phyloP scores from a whole-genome alignment of 1,140 invertebrate genomes.

The Aphis craccivora region DNA sequence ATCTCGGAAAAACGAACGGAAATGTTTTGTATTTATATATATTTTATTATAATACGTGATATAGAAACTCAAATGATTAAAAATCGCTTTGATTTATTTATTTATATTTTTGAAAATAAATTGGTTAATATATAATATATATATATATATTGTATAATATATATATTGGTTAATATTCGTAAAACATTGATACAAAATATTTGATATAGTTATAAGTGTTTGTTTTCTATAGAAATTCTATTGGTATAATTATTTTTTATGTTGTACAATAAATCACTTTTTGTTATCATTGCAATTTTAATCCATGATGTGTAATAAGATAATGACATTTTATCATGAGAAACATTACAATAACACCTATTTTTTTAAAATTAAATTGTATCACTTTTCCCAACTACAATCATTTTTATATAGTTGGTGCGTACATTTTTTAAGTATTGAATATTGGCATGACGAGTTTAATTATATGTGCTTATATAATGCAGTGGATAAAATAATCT shows the following conservation, averaged over 20 bases:
- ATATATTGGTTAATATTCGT: too few species aligned
- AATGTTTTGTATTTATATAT: background rate
- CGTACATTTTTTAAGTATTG: background rate
- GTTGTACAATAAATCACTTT: background rate
- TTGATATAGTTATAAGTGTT: background rate
- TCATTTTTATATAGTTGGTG: background rate
- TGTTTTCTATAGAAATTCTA: background rate
- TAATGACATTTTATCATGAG: background rate
- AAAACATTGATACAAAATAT: background rate
- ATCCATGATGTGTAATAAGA: background rate
- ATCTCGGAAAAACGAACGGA: background rate
- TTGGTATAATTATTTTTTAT: background rate
- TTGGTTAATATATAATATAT: too few species aligned
- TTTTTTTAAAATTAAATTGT: background rate
- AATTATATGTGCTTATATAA: background rate
- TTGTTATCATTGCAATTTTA: background rate
- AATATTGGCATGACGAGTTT: background rate
- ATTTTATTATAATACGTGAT: background rate
- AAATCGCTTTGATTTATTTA: background rate
- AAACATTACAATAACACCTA: background rate
- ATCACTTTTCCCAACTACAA: background rate
- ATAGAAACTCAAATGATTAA: background rate
- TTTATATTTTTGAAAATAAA: background rate
- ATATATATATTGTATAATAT: too few species aligned
- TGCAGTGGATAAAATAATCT: background rate